Percentiles rank a stretch among this genome's conserved stretches.
Conservation (phyloP, 2,113 vertebrate genomes). For the Xerus inauris region DNA sequence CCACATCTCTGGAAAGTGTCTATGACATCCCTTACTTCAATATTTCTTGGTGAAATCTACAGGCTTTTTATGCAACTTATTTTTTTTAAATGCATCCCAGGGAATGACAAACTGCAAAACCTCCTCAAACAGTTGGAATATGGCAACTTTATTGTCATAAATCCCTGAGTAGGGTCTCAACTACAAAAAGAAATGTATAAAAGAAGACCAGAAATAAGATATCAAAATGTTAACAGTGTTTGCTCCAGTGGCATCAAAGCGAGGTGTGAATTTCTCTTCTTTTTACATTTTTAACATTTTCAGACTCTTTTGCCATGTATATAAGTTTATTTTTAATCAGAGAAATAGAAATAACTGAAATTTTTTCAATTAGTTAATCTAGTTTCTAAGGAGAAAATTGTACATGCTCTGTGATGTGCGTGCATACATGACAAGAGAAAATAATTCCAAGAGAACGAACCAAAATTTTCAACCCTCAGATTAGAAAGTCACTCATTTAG, state of each 20-base stretch:
- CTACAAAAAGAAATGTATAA: neutral
- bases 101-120: constrained; percentile 42
- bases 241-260: neutral
- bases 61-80: constrained; percentile 13
- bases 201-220: constrained; percentile 24
- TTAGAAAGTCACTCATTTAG: neutral
- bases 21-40: neutral
- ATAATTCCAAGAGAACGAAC: neutral
- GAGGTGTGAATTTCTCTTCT: neutral
- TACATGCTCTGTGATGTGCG: neutral
- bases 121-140: neutral
- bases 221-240: neutral
- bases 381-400: neutral
- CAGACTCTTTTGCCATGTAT: neutral
- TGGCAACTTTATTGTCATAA: neutral
- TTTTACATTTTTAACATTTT: neutral
- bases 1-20: constrained; percentile 31
- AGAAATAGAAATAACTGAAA: constrained; percentile 25
- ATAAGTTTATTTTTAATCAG: neutral
- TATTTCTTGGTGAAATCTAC: constrained; percentile 20
- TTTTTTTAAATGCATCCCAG: constrained; percentile 34
- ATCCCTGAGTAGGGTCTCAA: neutral
- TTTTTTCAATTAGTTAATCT: neutral
- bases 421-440: neutral
- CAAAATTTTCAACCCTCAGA: neutral